These are phyloP conservation scores for Ashinkailepas kermadecensis DNA, from an alignment of 2,888 invertebrate genomes.

Conservation along the genomic window DNA sequence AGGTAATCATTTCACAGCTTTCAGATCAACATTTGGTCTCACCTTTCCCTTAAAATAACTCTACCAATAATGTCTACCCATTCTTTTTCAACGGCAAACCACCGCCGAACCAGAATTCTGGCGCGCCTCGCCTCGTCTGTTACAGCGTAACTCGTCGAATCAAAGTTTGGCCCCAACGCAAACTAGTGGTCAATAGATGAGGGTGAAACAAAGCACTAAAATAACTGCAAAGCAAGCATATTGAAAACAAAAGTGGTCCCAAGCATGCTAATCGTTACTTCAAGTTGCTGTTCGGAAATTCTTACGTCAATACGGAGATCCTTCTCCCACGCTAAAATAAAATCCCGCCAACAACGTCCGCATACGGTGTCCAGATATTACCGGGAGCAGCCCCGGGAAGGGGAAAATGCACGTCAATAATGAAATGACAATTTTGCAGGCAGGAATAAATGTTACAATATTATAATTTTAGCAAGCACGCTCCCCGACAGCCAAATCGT, in stretches of 20 bases:
- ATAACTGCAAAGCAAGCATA: background rate
- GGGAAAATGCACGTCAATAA: background rate
- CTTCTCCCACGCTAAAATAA: background rate
- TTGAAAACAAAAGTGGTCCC: background rate
- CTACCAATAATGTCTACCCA: no score
- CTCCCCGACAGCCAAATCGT: no score
- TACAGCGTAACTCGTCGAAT: background rate
- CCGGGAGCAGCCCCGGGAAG: background rate
- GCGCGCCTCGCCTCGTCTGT: background rate
- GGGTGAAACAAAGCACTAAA: background rate
- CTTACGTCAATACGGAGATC: no score
- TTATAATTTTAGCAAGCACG: no score
- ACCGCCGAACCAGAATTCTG: background rate
- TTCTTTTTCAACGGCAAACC: no score
- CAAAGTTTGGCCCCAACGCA: background rate
- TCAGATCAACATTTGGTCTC: no score
- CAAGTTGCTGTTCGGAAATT: no score
- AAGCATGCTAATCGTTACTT: no score
- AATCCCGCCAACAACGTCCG: background rate
- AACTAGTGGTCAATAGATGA: background rate
- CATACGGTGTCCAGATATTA: constrained; percentile 4
- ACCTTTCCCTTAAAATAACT: no score
- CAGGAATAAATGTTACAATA: background rate
- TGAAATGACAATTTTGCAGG: background rate
- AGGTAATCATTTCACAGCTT: no score